Evolutionary conservation across 2,113 vertebrate genomes (phyloP), one percentile per base, ranked within the genome.

Genomic region (Oenanthe oenanthe): DNA sequence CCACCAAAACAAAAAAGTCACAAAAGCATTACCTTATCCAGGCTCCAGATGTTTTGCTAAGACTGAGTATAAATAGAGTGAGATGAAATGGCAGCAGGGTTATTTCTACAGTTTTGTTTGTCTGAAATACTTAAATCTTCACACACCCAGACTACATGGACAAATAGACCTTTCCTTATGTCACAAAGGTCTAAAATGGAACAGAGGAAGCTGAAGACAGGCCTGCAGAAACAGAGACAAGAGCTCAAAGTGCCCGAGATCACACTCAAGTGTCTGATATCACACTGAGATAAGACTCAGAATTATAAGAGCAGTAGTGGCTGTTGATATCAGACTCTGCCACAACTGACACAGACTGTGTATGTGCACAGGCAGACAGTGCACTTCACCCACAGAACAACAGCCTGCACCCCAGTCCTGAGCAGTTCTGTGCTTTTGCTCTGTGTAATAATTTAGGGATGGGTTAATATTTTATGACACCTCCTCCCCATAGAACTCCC

Each of bases 401-500:
- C 24, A 75, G 29, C 0, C 6, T 12, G 31, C 47, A 77, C 26
- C 60, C 60, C 47, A 32, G 26, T 17, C 56, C 67, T 48, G 26
- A 86, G 51, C 51, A n/a, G 4, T 20, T 86, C 50, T 63, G 40
- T 42, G 38, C 24, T 65, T 81, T 83, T 68, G 36, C 53, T 77
- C 67, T 43, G 31, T 71, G 19, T 19, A 38, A 6, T 17, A 25
- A 76, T 82, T 89, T 38, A 62, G 58, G 66, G 34, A 51, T 43
- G 10, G 9, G 17, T 76, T 62, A 79, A 66, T 85, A 51, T 77
- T 85, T 93, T 61, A 70, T 78, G 50, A 36, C 20, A 48, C 25
- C 11, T 28, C 5, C 3, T 3, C 31, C 21, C 2, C 31, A 3
- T 0, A 89, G 28, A 50, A 21, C 19, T 72, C 78, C 17, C 10